phyloP scores from a whole-genome alignment of 1,140 invertebrate species.

The Archegozetes longisetosus region DNA sequence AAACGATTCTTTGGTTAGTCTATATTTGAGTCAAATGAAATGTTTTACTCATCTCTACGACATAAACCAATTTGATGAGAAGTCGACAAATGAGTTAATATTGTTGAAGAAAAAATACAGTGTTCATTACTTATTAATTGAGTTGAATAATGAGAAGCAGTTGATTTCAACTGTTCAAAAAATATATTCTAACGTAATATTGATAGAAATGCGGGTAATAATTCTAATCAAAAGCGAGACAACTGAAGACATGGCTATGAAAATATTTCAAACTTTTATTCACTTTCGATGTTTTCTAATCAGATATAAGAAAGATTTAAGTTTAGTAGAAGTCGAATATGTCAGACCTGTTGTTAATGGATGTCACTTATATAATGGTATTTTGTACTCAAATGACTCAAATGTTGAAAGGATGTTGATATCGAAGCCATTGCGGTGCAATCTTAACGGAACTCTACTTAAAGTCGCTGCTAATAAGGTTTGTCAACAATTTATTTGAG shows the following conservation, averaged over 20 bases:
- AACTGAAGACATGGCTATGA: background rate
- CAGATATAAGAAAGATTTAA: background rate
- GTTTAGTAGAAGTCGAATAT: background rate
- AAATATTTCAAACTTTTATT: background rate
- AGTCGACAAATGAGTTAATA: too few species aligned
- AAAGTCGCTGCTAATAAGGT: background rate
- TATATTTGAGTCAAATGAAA: too few species aligned
- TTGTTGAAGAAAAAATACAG: too few species aligned
- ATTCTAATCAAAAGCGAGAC: background rate
- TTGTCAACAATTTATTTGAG: too few species aligned
- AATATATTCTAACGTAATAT: too few species aligned
- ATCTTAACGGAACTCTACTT: background rate
- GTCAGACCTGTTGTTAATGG: background rate
- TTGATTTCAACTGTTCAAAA: too few species aligned
- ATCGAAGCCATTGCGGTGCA: background rate
- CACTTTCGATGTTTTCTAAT: background rate
- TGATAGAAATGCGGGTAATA: too few species aligned
- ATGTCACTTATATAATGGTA: background rate
- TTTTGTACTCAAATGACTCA: background rate
- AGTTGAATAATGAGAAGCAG: too few species aligned
- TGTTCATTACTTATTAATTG: too few species aligned
- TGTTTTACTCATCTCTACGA: too few species aligned
- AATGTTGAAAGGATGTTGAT: background rate
- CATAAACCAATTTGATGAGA: too few species aligned
- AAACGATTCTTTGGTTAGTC: too few species aligned